These are phyloP conservation scores for Stenolophus ochropezus DNA, from an alignment of 2,888 invertebrate species.

Conservation along the genomic window DNA sequence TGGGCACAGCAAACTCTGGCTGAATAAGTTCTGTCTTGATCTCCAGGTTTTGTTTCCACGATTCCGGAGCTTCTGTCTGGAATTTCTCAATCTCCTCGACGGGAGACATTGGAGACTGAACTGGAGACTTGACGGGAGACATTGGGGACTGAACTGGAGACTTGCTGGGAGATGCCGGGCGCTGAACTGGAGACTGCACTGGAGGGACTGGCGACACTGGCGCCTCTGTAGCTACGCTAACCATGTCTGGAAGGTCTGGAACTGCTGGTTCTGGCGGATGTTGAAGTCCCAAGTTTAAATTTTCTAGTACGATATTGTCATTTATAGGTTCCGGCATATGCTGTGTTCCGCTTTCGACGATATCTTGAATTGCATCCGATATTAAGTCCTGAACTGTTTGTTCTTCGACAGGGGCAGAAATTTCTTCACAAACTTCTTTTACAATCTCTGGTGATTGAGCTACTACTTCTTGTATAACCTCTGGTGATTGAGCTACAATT, in stretches of 20 bases:
- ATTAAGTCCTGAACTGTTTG: constrained; percentile 58
- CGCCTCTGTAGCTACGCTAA: neutral
- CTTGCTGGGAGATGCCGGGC: constrained; percentile 65
- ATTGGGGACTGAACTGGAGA: constrained; percentile 63
- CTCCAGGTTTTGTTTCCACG: constrained; percentile 63
- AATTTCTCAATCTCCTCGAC: constrained; percentile 51
- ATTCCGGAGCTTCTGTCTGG: constrained; percentile 56
- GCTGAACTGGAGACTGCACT: no score
- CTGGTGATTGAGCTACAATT: neutral
- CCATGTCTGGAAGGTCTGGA: neutral
- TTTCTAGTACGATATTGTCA: no score
- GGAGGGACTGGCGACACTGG: neutral
- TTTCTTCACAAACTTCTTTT: neutral
- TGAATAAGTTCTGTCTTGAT: constrained; percentile 67
- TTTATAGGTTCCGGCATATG: neutral
- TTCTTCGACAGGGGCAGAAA: neutral
- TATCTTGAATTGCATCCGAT: constrained; percentile 41
- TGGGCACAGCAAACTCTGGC: constrained; percentile 68
- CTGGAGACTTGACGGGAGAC: no score
- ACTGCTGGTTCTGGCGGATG: constrained; percentile 49
- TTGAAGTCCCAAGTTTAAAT: no score
- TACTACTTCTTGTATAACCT: neutral
- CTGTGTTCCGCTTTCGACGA: neutral
- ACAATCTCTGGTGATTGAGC: neutral
- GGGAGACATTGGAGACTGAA: constrained; percentile 66